phyloP scores from a whole-genome alignment of 1,140 invertebrate species.

The Orchestia grillus region DNA sequence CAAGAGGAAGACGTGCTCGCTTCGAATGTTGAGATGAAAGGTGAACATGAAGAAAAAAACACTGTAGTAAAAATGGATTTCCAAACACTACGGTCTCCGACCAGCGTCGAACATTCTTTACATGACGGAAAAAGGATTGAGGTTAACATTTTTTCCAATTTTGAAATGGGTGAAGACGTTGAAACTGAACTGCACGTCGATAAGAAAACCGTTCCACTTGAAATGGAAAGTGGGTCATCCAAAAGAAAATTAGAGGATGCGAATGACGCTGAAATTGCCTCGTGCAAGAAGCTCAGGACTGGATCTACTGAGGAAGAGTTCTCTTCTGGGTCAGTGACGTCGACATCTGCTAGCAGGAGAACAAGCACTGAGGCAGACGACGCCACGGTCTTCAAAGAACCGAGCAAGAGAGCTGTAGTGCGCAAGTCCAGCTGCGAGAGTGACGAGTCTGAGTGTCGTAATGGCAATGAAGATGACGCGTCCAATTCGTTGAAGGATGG shows the following conservation, averaged over 20 bases:
- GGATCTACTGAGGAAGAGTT: conserved; percentile 24
- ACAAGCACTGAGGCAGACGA: conserved; percentile 28
- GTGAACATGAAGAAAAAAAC: background rate
- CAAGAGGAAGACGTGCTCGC: background rate
- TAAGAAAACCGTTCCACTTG: background rate
- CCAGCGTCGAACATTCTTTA: background rate
- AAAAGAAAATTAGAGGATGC: background rate
- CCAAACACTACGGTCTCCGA: background rate
- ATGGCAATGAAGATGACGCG: background rate
- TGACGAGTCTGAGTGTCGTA: conserved; percentile 15
- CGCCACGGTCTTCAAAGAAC: background rate
- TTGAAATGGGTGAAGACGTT: conserved; percentile 5
- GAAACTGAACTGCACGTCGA: background rate
- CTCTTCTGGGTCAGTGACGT: conserved; percentile 10
- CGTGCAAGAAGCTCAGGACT: background rate
- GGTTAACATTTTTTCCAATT: background rate
- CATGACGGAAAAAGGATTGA: conserved; percentile 35
- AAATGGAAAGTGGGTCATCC: background rate
- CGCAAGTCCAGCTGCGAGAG: conserved; percentile 27
- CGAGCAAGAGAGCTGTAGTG: background rate
- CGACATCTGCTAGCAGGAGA: background rate
- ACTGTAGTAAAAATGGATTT: background rate
- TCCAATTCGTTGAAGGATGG: background rate
- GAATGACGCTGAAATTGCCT: background rate
- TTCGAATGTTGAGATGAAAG: background rate